Percentiles rank a stretch among this genome's conserved stretches.
These are phyloP conservation scores for Saccostrea glomerata DNA, from an alignment of 1,140 invertebrate genomes.

Conservation along the genomic window DNA sequence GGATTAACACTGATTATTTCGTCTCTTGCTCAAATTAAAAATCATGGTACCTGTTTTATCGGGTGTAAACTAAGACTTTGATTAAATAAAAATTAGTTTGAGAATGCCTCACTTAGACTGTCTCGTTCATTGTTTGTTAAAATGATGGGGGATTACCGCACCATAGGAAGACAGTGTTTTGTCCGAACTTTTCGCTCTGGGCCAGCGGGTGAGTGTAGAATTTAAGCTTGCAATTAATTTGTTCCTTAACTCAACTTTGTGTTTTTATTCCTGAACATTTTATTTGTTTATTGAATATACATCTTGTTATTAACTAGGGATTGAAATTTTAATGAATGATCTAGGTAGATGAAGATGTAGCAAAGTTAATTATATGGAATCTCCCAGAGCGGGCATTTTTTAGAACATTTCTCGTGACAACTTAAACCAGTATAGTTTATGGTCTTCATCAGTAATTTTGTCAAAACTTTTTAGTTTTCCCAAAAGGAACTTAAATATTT, in stretches of 20 bases:
- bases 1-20: background rate
- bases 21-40: conserved; percentile 3
- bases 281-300: no score
- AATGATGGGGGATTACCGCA: background rate
- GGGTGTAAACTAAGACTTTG: background rate
- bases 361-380: no score
- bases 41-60: background rate
- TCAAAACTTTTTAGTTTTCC: background rate
- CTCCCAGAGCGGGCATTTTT: no score
- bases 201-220: background rate
- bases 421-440: background rate
- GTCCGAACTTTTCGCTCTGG: background rate
- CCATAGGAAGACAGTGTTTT: background rate
- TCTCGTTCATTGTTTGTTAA: background rate
- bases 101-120: background rate
- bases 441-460: background rate
- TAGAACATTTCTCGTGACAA: no score
- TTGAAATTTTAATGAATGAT: no score
- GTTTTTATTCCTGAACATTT: no score
- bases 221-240: background rate
- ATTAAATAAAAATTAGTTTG: background rate
- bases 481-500: background rate
- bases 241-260: no score
- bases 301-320: no score
- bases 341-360: no score